phyloP scores from a whole-genome alignment of 2,888 invertebrate species.

The Netelia inedita region DNA sequence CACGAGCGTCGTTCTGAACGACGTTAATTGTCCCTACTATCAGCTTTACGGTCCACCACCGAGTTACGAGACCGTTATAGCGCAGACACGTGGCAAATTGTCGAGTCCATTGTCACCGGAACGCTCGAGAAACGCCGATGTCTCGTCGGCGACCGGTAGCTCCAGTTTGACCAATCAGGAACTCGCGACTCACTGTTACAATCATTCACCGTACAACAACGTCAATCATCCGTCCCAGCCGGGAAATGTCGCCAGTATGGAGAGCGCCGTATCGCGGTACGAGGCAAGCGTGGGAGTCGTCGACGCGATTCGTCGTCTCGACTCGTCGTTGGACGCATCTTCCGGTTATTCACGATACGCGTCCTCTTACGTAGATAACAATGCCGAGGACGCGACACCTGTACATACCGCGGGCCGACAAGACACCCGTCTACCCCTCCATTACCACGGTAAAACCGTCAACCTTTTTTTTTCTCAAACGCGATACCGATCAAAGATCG shows the following conservation, averaged over 20 bases:
- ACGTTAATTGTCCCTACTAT: conserved; percentile 84
- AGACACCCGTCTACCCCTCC: conserved; percentile 53
- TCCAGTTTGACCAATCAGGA: conserved; percentile 71
- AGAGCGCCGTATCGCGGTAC: conserved; percentile 68
- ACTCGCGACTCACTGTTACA: conserved; percentile 76
- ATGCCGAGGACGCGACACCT: conserved; percentile 46
- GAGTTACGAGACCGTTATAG: conserved; percentile 85
- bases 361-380: conserved; percentile 45
- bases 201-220: conserved; percentile 70
- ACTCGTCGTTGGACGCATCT: conserved; percentile 49
- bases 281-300: conserved; percentile 67
- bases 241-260: conserved; percentile 50
- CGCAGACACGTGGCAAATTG: conserved; percentile 81
- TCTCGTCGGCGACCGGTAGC: conserved; percentile 47
- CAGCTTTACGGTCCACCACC: conserved; percentile 86
- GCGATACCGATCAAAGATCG: too few relatives aligned
- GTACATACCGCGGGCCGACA: conserved; percentile 56
- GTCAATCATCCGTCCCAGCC: conserved; percentile 69
- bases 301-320: conserved; percentile 49
- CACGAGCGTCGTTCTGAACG: conserved; percentile 82
- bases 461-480: neutral
- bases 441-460: conserved; percentile 57
- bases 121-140: conserved; percentile 67
- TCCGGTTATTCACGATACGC: conserved; percentile 53
- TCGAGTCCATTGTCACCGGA: conserved; percentile 80